phyloP scores from a whole-genome alignment of 2,888 invertebrate species.

The Melieria omissa region DNA sequence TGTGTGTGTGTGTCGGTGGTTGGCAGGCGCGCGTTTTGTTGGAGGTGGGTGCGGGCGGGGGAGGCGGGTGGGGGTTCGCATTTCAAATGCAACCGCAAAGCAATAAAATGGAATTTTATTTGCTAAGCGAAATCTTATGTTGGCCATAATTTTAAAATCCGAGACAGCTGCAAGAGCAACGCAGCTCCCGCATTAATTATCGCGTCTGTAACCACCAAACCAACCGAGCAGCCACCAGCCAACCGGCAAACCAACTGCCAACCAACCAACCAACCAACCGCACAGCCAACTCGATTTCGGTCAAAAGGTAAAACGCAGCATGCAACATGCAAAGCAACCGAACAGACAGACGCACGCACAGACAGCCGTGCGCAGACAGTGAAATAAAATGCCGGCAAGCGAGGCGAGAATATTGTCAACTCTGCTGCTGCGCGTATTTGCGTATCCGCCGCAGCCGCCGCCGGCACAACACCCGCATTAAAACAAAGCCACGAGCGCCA shows the following conservation, averaged over 20 bases:
- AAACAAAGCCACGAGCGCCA: slow-evolving; percentile 21
- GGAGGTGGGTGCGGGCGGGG: background rate
- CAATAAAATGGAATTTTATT: slow-evolving; percentile 33
- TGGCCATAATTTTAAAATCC: slow-evolving; percentile 34
- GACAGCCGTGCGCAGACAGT: slow-evolving; percentile 5
- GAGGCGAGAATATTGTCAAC: slow-evolving; percentile 21
- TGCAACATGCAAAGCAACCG: background rate
- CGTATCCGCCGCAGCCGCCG: too few relatives aligned
- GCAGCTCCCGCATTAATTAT: slow-evolving; percentile 61
- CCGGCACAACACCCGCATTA: slow-evolving; percentile 28
- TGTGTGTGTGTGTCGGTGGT: too few relatives aligned
- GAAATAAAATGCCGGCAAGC: background rate
- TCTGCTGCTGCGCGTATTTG: background rate
- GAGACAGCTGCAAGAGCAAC: slow-evolving; percentile 31
- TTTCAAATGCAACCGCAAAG: slow-evolving; percentile 34
- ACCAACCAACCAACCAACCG: background rate
- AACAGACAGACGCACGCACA: background rate
- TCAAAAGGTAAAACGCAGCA: background rate
- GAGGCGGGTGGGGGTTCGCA: background rate
- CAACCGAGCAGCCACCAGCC: background rate
- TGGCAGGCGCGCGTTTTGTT: too few relatives aligned
- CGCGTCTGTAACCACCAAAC: slow-evolving; percentile 20
- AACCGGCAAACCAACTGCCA: background rate
- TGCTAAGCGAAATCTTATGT: slow-evolving; percentile 34
- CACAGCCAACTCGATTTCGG: background rate